Evolutionary conservation across 1,140 invertebrate genomes (phyloP).

Genomic region (Cotesia glomerata): DNA sequence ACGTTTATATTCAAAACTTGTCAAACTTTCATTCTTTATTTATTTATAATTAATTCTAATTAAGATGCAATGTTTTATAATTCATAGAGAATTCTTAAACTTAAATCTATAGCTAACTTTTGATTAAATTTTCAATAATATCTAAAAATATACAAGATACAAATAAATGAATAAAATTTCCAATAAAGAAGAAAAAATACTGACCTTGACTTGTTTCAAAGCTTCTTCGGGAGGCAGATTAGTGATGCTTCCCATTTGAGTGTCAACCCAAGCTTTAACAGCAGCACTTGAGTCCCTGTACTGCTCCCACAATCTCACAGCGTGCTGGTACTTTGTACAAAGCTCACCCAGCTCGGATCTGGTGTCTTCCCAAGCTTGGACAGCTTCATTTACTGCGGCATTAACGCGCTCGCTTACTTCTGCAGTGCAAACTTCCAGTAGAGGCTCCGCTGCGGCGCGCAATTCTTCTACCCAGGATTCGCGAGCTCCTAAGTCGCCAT

Average conservation of each 20-base stretch:
- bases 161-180: neutral
- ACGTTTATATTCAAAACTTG: no score
- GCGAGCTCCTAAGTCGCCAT: slow-evolving; percentile 70
- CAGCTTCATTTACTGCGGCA: slow-evolving; percentile 75
- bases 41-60: no score
- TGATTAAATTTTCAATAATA: no score
- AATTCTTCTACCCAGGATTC: slow-evolving; percentile 76
- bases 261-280: slow-evolving; percentile 74
- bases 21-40: no score
- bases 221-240: slow-evolving; percentile 69
- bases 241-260: slow-evolving; percentile 70
- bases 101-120: no score
- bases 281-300: slow-evolving; percentile 78
- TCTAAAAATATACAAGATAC: no score
- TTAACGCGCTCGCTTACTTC: slow-evolving; percentile 74
- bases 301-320: slow-evolving; percentile 77
- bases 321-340: slow-evolving; percentile 75
- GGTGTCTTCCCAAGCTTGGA: slow-evolving; percentile 77
- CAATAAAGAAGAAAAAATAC: neutral
- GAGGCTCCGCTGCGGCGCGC: slow-evolving; percentile 70
- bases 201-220: slow-evolving; percentile 70
- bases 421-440: slow-evolving; percentile 71
- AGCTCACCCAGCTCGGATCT: slow-evolving; percentile 74
- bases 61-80: no score
- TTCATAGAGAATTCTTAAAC: no score